Conservation (phyloP, 2,888 invertebrate genomes). For the Leptinotarsa juncta region DNA sequence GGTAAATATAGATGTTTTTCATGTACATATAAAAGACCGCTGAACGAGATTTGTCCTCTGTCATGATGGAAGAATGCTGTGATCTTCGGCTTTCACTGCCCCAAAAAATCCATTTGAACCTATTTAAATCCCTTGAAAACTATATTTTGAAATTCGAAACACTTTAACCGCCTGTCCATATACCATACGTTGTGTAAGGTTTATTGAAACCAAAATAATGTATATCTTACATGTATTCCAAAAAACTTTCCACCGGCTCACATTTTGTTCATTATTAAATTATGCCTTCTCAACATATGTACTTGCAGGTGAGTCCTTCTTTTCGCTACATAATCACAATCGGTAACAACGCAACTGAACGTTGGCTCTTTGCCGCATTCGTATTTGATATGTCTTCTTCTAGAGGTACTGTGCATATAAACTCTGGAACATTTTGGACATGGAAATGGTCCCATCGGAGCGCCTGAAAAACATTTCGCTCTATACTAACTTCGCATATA, state of each 20-base stretch:
- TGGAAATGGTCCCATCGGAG: conserved; percentile 24
- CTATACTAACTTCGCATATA: not conserved
- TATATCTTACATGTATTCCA: too few species aligned
- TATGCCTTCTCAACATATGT: conserved; percentile 36
- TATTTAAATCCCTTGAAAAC: too few species aligned
- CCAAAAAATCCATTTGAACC: too few species aligned
- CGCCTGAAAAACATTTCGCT: not conserved
- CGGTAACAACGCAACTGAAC: conserved; percentile 43
- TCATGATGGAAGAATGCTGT: too few species aligned
- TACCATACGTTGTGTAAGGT: too few species aligned
- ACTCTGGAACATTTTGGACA: conserved; percentile 14
- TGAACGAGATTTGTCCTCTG: too few species aligned
- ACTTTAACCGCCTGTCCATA: too few species aligned
- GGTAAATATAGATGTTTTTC: too few species aligned
- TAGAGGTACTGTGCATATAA: conserved; percentile 37
- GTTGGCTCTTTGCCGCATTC: conserved; percentile 48
- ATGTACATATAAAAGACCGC: too few species aligned
- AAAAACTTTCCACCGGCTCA: not conserved
- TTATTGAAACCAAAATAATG: too few species aligned
- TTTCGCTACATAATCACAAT: conserved; percentile 44
- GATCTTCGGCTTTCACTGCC: too few species aligned
- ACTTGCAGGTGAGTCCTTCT: conserved; percentile 32
- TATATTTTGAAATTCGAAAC: too few species aligned
- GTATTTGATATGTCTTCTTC: conserved; percentile 45
- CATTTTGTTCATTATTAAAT: conserved; percentile 28